Evolutionary conservation across 1,140 invertebrate species (phyloP).

Genomic region (Drosophila sulfurigaster): DNA sequence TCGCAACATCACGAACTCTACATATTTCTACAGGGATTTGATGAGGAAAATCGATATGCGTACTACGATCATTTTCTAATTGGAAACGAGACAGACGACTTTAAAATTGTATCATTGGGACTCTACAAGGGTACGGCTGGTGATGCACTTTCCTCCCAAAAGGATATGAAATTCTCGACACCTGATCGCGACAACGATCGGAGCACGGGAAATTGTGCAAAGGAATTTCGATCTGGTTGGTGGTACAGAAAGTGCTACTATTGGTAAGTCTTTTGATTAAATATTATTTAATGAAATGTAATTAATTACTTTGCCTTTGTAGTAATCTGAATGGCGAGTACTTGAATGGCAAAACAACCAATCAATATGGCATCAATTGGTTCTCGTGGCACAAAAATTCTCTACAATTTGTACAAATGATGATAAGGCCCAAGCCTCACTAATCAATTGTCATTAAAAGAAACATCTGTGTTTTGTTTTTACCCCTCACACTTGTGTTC

Average conservation of each 20-base stretch:
- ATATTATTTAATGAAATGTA: not conserved
- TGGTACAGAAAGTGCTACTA: constrained; percentile 35
- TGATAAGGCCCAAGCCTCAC: constrained; percentile 23
- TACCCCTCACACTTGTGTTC: not conserved
- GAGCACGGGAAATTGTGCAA: constrained; percentile 6
- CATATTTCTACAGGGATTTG: constrained; percentile 24
- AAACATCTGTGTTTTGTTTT: not conserved
- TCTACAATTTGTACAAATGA: constrained; percentile 32
- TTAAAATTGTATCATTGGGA: constrained; percentile 14
- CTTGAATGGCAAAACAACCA: not conserved
- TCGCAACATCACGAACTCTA: constrained; percentile 28
- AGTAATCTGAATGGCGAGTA: constrained; percentile 36
- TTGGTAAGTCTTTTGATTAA: constrained; percentile 9
- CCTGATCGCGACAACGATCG: constrained; percentile 22
- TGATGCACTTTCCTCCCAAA: constrained; percentile 11
- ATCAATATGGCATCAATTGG: constrained; percentile 42
- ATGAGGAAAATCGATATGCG: constrained; percentile 10
- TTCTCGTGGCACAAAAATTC: constrained; percentile 33
- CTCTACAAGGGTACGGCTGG: constrained; percentile 23
- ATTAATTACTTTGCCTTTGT: not conserved
- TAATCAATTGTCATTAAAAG: not conserved
- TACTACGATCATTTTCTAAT: constrained; percentile 29
- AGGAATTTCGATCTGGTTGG: constrained; percentile 27
- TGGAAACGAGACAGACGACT: constrained; percentile 3
- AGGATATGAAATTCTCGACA: constrained; percentile 27